A percentile compares a stretch with the other conserved stretches of the same genome.
phyloP scores from a whole-genome alignment of 2,797 vertebrate genomes.

The Rhinoraja longicauda region DNA sequence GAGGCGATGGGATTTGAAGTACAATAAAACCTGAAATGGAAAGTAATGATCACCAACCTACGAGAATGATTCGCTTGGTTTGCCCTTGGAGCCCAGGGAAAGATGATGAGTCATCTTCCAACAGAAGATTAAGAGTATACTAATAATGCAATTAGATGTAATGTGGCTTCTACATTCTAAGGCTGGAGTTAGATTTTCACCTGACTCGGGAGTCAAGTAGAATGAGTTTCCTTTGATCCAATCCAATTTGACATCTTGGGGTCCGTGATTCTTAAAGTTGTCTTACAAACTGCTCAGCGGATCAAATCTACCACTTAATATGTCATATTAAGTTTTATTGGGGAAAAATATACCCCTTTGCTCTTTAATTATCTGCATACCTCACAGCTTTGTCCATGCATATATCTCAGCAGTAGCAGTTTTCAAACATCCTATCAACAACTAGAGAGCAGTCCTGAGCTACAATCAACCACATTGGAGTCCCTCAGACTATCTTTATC shows the following conservation, averaged over 20 bases:
- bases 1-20: background rate
- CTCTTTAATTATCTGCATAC: background rate
- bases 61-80: background rate
- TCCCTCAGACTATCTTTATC: too few relatives aligned
- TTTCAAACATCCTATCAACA: too few relatives aligned
- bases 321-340: background rate
- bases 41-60: constrained; percentile 4
- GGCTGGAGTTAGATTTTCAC: background rate
- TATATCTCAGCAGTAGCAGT: background rate
- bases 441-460: too few relatives aligned
- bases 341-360: background rate
- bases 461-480: too few relatives aligned
- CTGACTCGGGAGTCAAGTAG: background rate
- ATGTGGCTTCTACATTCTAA: background rate
- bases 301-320: background rate
- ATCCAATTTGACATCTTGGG: background rate
- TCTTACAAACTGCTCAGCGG: background rate
- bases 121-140: background rate
- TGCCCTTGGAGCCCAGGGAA: background rate
- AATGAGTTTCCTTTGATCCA: background rate
- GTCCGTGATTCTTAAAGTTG: background rate
- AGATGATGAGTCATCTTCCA: background rate
- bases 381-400: background rate
- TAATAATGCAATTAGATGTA: background rate
- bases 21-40: background rate